These are phyloP conservation scores for Xylocopa sonorina DNA, from an alignment of 1,140 invertebrate species.

Conservation along the genomic window DNA sequence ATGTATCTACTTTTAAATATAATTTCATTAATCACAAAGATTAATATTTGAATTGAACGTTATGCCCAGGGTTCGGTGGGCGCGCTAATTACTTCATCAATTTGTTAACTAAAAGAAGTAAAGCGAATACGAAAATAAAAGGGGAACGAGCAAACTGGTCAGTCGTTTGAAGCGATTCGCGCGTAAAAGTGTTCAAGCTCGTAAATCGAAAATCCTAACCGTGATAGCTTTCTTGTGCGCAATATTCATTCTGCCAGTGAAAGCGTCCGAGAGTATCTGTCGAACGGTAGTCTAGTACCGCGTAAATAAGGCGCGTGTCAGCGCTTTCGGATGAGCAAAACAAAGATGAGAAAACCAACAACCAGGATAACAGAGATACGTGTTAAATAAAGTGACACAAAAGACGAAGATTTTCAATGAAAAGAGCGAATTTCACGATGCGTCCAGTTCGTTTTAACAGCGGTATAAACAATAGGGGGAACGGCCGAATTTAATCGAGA, in stretches of 20 bases:
- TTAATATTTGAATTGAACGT: slow-evolving; percentile 1
- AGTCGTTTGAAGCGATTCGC: not conserved
- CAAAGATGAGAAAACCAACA: no score
- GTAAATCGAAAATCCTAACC: slow-evolving; percentile 3
- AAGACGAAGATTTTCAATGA: slow-evolving; percentile 17
- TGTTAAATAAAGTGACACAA: not conserved
- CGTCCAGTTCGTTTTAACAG: not conserved
- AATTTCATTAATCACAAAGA: no score
- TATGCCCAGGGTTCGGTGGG: not conserved
- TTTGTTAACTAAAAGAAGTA: not conserved
- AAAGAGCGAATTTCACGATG: not conserved
- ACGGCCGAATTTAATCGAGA: not conserved
- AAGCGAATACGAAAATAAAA: not conserved
- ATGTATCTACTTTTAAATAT: no score
- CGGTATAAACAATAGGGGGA: not conserved
- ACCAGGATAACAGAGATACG: not conserved
- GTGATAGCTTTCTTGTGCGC: not conserved
- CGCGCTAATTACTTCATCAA: slow-evolving; percentile 4
- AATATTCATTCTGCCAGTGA: not conserved
- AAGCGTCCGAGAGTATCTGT: not conserved
- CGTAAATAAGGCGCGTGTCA: slow-evolving; percentile 8
- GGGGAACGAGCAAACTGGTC: not conserved
- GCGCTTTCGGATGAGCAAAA: not conserved
- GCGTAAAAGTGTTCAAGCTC: not conserved
- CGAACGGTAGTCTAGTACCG: not conserved